A percentile compares a stretch with the other conserved stretches of the same genome.
Evolutionary conservation across 2,797 vertebrate genomes (phyloP).

Genomic region (Catamblyrhynchus diadema): DNA sequence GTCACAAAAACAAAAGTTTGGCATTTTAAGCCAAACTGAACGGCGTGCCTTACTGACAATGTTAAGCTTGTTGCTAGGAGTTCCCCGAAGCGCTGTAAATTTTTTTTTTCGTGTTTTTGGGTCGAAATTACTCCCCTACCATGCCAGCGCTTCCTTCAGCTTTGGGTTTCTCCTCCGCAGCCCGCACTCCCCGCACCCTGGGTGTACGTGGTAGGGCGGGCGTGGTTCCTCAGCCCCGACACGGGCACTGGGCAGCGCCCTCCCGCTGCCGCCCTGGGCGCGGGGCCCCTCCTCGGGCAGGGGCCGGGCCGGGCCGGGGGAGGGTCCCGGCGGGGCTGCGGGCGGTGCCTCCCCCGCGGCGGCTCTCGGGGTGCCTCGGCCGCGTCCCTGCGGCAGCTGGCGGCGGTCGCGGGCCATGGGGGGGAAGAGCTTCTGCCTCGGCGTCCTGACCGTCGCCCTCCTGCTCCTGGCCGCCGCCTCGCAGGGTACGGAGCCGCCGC

Average conservation of each 20-base stretch:
- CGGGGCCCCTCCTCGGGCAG: not conserved
- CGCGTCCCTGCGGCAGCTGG: not conserved
- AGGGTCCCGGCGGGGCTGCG: not conserved
- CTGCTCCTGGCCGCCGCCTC: not conserved
- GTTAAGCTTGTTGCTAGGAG: not conserved
- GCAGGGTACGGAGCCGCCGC: constrained; percentile 37
- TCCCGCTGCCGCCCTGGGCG: not conserved
- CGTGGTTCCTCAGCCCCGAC: not conserved
- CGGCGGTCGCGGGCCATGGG: not conserved
- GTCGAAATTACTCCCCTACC: not conserved
- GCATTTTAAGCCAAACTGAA: not conserved
- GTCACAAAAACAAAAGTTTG: not conserved
- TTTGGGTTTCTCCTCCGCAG: not conserved
- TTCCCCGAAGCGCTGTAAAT: not conserved
- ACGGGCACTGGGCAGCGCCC: not conserved
- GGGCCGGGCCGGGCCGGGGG: not conserved
- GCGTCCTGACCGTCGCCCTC: not conserved
- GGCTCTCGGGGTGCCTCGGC: not conserved
- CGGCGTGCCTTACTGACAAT: rapidly evolving
- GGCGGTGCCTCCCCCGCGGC: not conserved
- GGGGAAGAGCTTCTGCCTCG: not conserved
- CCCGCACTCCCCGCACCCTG: not conserved
- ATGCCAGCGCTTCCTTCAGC: not conserved
- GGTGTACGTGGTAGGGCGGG: not conserved
- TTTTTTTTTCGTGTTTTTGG: not conserved